Conservation (phyloP, 2,888 invertebrate genomes). For the Lithodes maja region DNA sequence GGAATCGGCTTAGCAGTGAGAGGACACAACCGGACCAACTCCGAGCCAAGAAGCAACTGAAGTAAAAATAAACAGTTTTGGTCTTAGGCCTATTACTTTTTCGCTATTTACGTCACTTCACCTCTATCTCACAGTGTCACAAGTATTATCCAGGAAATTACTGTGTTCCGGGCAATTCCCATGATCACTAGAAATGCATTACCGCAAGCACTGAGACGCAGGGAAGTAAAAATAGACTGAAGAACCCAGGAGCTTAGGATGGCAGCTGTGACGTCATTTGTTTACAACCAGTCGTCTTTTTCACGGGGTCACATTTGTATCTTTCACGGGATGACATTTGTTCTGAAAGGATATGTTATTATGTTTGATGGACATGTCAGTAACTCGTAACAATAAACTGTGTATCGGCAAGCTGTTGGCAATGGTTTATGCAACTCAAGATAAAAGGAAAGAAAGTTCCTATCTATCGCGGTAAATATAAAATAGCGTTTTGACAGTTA, state of each 20-base stretch:
- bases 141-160: not conserved
- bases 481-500: no score
- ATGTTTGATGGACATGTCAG: no score
- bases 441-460: no score
- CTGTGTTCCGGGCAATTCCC: not conserved
- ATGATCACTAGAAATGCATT: not conserved
- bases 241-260: not conserved
- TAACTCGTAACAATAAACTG: no score
- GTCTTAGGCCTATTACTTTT: not conserved
- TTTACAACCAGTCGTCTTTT: constrained; percentile 16
- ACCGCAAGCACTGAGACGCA: not conserved
- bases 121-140: not conserved
- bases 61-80: constrained; percentile 13
- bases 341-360: no score
- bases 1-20: not conserved
- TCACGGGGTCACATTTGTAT: not conserved
- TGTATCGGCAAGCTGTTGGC: no score
- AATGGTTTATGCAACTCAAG: no score
- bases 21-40: not conserved
- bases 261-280: constrained; percentile 39
- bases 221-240: not conserved
- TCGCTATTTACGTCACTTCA: not conserved
- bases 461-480: no score
- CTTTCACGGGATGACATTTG: not conserved
- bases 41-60: constrained; percentile 24